These are phyloP conservation scores for Euzetes globulus DNA, from an alignment of 2,888 invertebrate genomes.

Conservation along the genomic window DNA sequence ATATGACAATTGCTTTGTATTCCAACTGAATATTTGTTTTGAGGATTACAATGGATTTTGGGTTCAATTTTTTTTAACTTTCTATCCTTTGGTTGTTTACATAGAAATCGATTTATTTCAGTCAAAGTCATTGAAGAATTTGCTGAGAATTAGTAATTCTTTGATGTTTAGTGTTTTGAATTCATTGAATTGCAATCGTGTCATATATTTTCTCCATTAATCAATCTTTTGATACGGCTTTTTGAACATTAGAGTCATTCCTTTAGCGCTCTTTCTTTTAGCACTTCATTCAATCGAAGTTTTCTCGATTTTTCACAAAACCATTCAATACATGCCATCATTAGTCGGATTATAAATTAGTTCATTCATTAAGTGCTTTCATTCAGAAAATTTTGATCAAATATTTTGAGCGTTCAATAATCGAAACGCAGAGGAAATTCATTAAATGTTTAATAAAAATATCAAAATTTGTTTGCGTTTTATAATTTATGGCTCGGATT, in stretches of 20 bases:
- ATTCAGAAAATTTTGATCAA: background rate
- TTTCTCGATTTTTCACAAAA: constrained; percentile 7
- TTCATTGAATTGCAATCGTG: constrained; percentile 22
- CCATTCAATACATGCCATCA: constrained; percentile 7
- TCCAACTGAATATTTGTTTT: background rate
- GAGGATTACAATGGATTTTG: background rate
- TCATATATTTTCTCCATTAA: constrained; percentile 23
- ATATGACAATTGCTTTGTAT: too few species aligned
- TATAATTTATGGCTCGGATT: background rate
- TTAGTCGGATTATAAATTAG: constrained; percentile 4
- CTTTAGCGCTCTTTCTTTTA: background rate
- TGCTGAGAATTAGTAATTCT: constrained; percentile 23
- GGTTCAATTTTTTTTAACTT: background rate
- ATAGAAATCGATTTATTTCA: background rate
- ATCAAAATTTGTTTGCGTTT: background rate
- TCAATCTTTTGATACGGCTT: constrained; percentile 16
- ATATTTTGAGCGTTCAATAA: background rate
- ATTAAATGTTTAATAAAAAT: background rate
- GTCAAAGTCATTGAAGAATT: constrained; percentile 6
- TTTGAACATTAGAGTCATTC: constrained; percentile 1
- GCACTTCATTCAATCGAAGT: background rate
- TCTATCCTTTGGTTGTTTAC: background rate
- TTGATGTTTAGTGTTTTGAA: constrained; percentile 15
- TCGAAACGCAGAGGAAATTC: background rate
- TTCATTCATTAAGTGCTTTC: background rate